Evolutionary conservation across 2,888 invertebrate species (phyloP).

Genomic region (Drosophila kanekoi): DNA sequence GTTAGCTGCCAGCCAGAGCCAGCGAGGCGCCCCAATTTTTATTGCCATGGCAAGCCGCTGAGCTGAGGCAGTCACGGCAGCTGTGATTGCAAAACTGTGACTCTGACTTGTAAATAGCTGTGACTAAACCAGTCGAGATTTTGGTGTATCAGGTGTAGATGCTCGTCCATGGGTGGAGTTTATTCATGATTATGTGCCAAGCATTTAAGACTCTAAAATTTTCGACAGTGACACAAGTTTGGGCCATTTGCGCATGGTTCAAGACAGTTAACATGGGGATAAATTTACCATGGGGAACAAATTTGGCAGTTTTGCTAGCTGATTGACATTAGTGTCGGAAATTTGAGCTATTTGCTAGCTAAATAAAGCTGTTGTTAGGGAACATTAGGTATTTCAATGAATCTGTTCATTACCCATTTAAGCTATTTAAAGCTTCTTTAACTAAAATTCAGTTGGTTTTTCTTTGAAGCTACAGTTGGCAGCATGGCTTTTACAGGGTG

Average conservation of each 20-base stretch:
- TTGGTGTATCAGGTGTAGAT: not conserved
- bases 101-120: not conserved
- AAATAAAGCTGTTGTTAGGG: too few relatives aligned
- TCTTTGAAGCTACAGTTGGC: too few relatives aligned
- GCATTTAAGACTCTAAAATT: not conserved
- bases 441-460: too few relatives aligned
- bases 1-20: conserved; percentile 31
- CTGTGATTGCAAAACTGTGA: conserved; percentile 4
- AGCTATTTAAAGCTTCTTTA: too few relatives aligned
- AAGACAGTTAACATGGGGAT: not conserved
- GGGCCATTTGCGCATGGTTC: not conserved
- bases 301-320: not conserved
- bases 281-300: not conserved
- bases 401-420: too few relatives aligned
- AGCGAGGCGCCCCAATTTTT: conserved; percentile 47
- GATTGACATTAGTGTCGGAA: too few relatives aligned
- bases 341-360: too few relatives aligned
- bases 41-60: conserved; percentile 12
- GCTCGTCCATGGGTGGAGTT: not conserved
- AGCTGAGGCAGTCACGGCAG: conserved; percentile 9
- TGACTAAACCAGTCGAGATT: not conserved
- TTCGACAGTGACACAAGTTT: not conserved
- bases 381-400: too few relatives aligned
- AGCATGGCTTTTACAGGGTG: not conserved
- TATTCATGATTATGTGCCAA: not conserved